A percentile compares a stretch with the other conserved stretches of the same genome.
phyloP scores from a whole-genome alignment of 2,888 invertebrate genomes.

The Polyploca ridens region DNA sequence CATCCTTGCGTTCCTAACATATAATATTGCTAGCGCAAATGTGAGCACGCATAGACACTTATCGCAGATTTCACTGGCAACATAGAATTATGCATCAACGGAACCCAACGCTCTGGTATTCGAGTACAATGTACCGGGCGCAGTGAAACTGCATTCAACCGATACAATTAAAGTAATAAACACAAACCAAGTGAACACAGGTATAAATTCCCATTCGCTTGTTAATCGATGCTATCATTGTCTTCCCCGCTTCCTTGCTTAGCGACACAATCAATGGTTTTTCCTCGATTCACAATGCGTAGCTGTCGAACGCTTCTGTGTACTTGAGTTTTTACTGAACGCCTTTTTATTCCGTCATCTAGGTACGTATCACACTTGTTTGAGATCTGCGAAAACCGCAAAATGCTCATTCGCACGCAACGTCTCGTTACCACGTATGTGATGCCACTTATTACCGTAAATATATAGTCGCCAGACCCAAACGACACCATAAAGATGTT shows the following conservation, averaged over 20 bases:
- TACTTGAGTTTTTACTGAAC: constrained; percentile 50
- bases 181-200: constrained; percentile 60
- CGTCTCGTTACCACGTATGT: constrained; percentile 50
- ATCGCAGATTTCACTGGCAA: constrained; percentile 72
- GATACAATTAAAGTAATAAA: constrained; percentile 80
- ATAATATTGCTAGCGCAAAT: constrained; percentile 54
- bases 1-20: constrained; percentile 62
- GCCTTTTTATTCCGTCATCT: constrained; percentile 44
- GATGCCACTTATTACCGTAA: constrained; percentile 50
- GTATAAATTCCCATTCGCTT: constrained; percentile 74
- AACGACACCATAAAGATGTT: constrained; percentile 43
- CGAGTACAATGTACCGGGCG: constrained; percentile 66
- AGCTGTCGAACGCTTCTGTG: constrained; percentile 62
- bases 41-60: constrained; percentile 55
- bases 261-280: constrained; percentile 73
- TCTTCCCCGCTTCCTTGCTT: constrained; percentile 71
- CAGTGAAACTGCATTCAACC: constrained; percentile 75
- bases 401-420: constrained; percentile 67
- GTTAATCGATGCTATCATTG: constrained; percentile 76
- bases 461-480: constrained; percentile 35
- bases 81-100: constrained; percentile 72
- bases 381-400: constrained; percentile 69
- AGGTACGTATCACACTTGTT: constrained; percentile 51
- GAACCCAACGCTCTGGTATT: constrained; percentile 67
- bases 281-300: constrained; percentile 66